Conservation (phyloP, 2,888 invertebrate species). For the Reticulitermes lucifugus region DNA sequence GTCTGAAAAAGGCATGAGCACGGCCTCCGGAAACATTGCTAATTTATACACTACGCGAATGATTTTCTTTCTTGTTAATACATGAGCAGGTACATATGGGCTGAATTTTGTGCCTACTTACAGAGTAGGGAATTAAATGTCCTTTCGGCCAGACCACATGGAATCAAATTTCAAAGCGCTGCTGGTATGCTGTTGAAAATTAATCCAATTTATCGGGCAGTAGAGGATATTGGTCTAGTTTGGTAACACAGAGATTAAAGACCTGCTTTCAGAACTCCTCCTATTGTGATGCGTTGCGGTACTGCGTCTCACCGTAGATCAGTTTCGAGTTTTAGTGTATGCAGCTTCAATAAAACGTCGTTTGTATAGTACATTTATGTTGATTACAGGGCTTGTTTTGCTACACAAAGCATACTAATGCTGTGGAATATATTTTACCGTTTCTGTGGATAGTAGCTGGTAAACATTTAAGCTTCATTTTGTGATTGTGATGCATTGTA, state of each 20-base stretch:
- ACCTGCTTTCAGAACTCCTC: neutral
- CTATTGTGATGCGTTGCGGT: neutral
- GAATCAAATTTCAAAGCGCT: neutral
- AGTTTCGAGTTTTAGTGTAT: neutral
- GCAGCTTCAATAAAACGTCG: neutral
- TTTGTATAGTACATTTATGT: neutral
- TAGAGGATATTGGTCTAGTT: neutral
- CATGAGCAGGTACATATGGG: too few relatives aligned
- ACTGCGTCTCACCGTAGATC: neutral
- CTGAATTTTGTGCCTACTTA: too few relatives aligned
- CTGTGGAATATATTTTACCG: neutral
- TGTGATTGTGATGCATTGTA: neutral
- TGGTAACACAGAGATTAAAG: neutral
- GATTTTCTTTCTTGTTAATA: too few relatives aligned
- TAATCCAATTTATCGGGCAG: neutral
- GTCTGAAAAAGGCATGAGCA: too few relatives aligned
- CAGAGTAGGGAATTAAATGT: neutral
- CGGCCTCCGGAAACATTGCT: too few relatives aligned
- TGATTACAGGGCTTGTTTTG: neutral
- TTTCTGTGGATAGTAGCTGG: neutral
- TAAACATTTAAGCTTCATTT: neutral
- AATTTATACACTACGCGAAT: too few relatives aligned
- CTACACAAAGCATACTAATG: neutral
- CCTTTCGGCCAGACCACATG: neutral
- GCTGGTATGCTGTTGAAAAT: neutral